Conservation (phyloP, 1,140 invertebrate species). For the Drosophila pseudoananassae region DNA sequence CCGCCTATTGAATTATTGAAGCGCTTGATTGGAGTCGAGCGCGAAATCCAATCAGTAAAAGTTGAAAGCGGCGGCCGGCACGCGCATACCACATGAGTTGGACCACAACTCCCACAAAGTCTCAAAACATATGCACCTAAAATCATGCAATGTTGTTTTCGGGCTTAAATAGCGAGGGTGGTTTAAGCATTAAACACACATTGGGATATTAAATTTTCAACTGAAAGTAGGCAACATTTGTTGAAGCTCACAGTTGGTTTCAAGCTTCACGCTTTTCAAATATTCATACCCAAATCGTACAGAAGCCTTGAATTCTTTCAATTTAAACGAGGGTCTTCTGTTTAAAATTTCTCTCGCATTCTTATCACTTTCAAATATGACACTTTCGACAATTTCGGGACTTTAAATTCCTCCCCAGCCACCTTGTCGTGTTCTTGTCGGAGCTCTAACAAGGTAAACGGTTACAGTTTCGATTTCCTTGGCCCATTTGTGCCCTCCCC, state of each 20-base stretch:
- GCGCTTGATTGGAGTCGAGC: slow-evolving; percentile 62
- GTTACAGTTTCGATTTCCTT: slow-evolving; percentile 55
- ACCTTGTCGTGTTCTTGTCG: too few species aligned
- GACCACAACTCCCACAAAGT: slow-evolving; percentile 11
- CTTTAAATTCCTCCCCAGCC: not conserved
- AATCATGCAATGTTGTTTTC: slow-evolving; percentile 53
- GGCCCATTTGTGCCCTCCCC: slow-evolving; percentile 22
- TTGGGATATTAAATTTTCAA: too few species aligned
- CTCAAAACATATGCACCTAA: slow-evolving; percentile 21
- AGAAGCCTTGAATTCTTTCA: not conserved
- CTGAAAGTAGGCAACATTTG: too few species aligned
- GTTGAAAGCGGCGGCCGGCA: slow-evolving; percentile 24
- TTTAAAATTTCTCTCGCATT: slow-evolving; percentile 1
- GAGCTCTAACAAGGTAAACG: slow-evolving; percentile 57
- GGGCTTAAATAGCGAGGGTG: slow-evolving; percentile 14
- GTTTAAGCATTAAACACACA: not conserved
- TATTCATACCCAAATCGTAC: too few species aligned
- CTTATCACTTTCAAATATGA: slow-evolving; percentile 1
- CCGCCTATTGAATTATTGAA: slow-evolving; percentile 70
- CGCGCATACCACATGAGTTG: slow-evolving; percentile 22
- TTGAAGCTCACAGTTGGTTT: too few species aligned
- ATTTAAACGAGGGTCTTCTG: not conserved
- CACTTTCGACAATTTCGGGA: slow-evolving; percentile 11
- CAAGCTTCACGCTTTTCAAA: too few species aligned
- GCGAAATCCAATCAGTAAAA: slow-evolving; percentile 70